Conservation (phyloP, 2,797 vertebrate genomes). For the Coendou prehensilis region DNA sequence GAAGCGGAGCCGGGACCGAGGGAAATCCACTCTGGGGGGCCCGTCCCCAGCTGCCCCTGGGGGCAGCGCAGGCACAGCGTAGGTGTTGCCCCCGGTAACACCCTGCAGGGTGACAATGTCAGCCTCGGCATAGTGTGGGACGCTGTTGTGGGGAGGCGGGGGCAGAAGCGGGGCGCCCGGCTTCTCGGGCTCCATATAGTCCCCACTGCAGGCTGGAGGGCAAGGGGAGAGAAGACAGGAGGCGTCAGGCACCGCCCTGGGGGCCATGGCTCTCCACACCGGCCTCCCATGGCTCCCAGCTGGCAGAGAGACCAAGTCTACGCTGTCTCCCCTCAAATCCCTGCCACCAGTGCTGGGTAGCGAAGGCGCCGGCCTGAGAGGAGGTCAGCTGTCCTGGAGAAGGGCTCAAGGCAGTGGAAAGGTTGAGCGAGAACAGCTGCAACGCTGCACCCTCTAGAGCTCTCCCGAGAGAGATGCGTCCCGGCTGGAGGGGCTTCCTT, state of each 20-base stretch:
- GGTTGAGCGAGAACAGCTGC: neutral
- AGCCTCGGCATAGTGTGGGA: slow-evolving; percentile 96
- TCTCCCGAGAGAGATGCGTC: neutral
- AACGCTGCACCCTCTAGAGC: neutral
- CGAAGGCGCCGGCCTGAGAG: neutral
- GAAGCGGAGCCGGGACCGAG: slow-evolving; percentile 94
- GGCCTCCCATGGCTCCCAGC: neutral
- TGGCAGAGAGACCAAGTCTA: neutral
- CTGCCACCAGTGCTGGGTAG: neutral
- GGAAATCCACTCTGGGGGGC: slow-evolving; percentile 92
- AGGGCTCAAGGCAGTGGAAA: neutral
- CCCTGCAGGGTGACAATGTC: slow-evolving; percentile 97
- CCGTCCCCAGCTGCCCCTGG: slow-evolving; percentile 90
- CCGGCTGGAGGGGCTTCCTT: neutral
- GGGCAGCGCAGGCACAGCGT: slow-evolving; percentile 91
- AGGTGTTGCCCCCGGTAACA: slow-evolving; percentile 96
- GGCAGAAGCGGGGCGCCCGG: slow-evolving; percentile 87
- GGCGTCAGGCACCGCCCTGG: neutral
- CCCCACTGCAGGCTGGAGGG: slow-evolving; percentile 90
- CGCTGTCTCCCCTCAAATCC: neutral
- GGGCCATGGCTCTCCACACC: neutral
- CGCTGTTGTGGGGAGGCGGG: slow-evolving; percentile 89
- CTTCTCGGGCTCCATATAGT: slow-evolving; percentile 90
- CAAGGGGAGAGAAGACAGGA: slow-evolving; percentile 26
- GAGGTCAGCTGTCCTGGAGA: neutral